Base-by-base conservation (phyloP, 2,113 vertebrate species). In the Syngnathus floridae region DNA sequence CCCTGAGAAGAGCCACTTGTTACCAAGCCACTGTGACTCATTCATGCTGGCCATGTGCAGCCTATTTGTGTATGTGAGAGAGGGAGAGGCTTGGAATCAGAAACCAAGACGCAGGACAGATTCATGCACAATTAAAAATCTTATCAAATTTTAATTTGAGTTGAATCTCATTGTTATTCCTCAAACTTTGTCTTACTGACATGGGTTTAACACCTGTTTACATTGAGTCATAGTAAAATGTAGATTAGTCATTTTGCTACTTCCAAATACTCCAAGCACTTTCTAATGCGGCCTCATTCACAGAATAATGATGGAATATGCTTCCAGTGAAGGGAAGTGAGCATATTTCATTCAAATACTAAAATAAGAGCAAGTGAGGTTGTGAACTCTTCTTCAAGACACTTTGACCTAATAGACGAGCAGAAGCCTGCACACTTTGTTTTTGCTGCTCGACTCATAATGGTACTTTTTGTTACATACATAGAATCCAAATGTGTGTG, bases 11-110 rank as follows among this genome's bases (percentile, higher is more conserved):
- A 86, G 78, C 61, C 76, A 75, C 81, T 84, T 74, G 76, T 80
- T 80, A 71, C 57, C 84, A 78, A 82, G 45, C 75, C 58, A 45
- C 43, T 66, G 74, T 87, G 87, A 90, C 78, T 88, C 88, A 90
- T 79, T 71, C 52, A 35, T 46, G 1, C 74, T 78, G 80, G 72
- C 86, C 83, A 83, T 87, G 82, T 84, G 76, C 81, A 84, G 76
- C 81, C 74, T 78, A 65, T 76, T 66, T 71, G 48, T 70, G 54
- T 56, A 13, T 56, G 26, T 7, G 66, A 26, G 57, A 45, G 46
- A 49, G 62, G 19, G 51, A 10, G 51, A 56, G 67, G 65, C 4
- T 48, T 58, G 9, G 21, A 70, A 66, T 73, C 69, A 76, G 71
- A 75, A 60, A 77, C 62, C 38, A 1, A 64, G 48, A 22, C 7